Percentiles rank a stretch among this genome's conserved stretches.
These are phyloP conservation scores for Pica pica DNA, from an alignment of 2,113 vertebrate genomes.

Conservation along the genomic window DNA sequence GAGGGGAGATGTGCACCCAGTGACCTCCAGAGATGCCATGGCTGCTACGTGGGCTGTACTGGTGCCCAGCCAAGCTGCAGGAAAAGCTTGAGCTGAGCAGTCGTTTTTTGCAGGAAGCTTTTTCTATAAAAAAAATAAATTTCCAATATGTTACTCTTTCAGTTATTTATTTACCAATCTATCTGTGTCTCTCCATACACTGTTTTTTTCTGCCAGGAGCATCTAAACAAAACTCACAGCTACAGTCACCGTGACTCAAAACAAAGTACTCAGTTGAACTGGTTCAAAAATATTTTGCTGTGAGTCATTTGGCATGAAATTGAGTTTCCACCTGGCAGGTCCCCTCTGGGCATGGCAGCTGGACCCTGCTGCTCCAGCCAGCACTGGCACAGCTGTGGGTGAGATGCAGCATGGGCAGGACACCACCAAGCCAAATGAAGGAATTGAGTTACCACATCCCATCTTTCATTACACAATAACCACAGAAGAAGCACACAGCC, in stretches of 20 bases:
- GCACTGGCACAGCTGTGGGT: background rate
- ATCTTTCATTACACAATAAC: background rate
- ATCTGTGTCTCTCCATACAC: background rate
- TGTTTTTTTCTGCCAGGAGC: background rate
- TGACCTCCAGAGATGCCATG: background rate
- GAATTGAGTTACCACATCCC: background rate
- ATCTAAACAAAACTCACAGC: background rate
- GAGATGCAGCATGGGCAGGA: background rate
- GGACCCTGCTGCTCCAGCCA: background rate
- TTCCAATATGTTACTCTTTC: background rate
- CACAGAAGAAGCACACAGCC: background rate
- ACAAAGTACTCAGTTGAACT: background rate
- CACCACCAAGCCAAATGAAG: background rate
- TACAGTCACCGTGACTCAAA: background rate
- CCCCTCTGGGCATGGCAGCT: background rate
- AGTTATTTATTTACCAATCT: background rate
- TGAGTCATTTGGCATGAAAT: background rate
- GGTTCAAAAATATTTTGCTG: background rate
- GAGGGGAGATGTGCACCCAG: rapidly evolving
- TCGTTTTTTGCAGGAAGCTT: background rate
- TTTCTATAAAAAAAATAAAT: background rate
- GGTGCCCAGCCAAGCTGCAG: background rate
- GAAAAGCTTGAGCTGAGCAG: background rate
- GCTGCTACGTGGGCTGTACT: background rate
- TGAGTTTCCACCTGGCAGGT: background rate